A percentile compares a stretch with the other conserved stretches of the same genome.
Conservation (phyloP, 2,888 invertebrate genomes). For the Pegoplata infirma region DNA sequence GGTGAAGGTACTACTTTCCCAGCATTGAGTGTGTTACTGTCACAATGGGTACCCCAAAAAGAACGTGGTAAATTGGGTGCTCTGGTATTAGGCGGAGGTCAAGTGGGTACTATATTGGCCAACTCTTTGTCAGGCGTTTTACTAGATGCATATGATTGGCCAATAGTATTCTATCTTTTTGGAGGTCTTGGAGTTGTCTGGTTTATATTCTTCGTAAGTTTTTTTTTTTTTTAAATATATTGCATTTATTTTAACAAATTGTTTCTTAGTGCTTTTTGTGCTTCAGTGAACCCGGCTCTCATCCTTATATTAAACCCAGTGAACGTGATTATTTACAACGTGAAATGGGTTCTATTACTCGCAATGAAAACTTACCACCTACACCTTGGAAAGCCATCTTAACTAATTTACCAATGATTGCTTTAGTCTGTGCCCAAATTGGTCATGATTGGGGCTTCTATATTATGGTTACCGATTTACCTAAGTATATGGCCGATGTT, state of each 20-base stretch:
- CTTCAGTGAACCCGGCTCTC: conserved; percentile 84
- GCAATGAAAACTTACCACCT: conserved; percentile 80
- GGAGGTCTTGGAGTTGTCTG: conserved; percentile 86
- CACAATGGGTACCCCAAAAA: conserved; percentile 88
- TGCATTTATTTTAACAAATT: neutral
- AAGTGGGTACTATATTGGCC: conserved; percentile 82
- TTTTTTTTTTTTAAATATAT: neutral
- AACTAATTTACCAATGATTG: conserved; percentile 85
- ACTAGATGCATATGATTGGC: conserved; percentile 84
- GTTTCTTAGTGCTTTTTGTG: conserved; percentile 80
- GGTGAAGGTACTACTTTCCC: conserved; percentile 93
- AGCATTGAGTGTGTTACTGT: conserved; percentile 88
- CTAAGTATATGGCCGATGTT: conserved; percentile 82
- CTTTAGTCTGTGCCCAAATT: conserved; percentile 85
- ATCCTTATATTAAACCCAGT: conserved; percentile 86
- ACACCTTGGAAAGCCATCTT: conserved; percentile 87
- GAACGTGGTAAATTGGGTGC: conserved; percentile 89
- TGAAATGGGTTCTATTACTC: conserved; percentile 81
- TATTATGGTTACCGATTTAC: conserved; percentile 83
- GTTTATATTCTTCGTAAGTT: conserved; percentile 84
- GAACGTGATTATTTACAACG: conserved; percentile 84
- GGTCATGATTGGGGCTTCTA: conserved; percentile 84
- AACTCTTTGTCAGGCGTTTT: conserved; percentile 84
- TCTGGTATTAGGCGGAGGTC: conserved; percentile 88
- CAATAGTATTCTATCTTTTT: conserved; percentile 89